Evolutionary conservation across 2,797 vertebrate genomes (phyloP).

Genomic region (Otolemur crassicaudatus): DNA sequence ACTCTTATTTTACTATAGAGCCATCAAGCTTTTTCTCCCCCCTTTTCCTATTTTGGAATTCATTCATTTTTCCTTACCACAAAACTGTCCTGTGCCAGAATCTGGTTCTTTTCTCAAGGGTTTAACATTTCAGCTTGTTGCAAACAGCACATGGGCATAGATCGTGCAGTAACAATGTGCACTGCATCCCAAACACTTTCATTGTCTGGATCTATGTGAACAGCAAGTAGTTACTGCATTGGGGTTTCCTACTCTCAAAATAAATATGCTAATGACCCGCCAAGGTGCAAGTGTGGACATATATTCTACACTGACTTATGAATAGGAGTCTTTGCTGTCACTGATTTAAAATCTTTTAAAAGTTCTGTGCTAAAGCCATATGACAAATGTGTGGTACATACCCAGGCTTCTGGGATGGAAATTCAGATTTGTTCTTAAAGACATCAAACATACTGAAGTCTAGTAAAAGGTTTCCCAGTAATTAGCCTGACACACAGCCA

Average conservation of each 20-base stretch:
- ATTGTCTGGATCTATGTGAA: conserved; percentile 57
- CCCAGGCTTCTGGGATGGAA: background rate
- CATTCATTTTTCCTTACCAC: conserved; percentile 65
- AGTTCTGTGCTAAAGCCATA: background rate
- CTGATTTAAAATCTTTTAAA: conserved; percentile 1
- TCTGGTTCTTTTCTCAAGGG: conserved; percentile 62
- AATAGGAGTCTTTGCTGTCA: background rate
- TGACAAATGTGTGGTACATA: conserved; percentile 9
- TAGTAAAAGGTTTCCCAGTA: conserved; percentile 22
- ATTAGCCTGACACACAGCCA: background rate
- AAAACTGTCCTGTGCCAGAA: background rate
- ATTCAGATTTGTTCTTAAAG: conserved; percentile 51
- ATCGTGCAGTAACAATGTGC: conserved; percentile 62
- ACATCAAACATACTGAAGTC: conserved; percentile 15
- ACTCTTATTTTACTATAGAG: background rate
- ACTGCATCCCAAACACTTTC: conserved; percentile 59
- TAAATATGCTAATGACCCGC: conserved; percentile 56
- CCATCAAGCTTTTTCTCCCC: background rate
- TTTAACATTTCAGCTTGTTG: conserved; percentile 77
- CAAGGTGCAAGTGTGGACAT: conserved; percentile 34
- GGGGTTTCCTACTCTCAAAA: conserved; percentile 57
- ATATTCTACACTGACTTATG: conserved; percentile 41
- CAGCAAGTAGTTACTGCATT: conserved; percentile 38
- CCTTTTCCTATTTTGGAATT: conserved; percentile 30
- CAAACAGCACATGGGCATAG: conserved; percentile 71